Evolutionary conservation across 35 echinoderm and acorn worm species (phyloP), one percentile per base, ranked within the genome.

Genomic region (Ophiothrix spiculata): DNA sequence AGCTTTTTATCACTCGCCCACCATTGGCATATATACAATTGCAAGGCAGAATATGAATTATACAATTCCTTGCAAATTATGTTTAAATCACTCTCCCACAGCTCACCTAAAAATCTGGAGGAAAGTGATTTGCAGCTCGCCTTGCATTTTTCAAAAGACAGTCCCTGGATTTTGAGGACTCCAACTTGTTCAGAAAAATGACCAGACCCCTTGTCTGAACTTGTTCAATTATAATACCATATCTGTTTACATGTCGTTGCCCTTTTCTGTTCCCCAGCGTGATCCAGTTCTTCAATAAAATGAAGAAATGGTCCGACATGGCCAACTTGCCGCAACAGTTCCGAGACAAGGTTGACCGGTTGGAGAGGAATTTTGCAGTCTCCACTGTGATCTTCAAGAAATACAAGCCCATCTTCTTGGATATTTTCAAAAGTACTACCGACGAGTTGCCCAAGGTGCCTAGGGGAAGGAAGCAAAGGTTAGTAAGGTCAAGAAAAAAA

Each of bases 301-400:
- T 99, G 92, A 99, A 99, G 79, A 99, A 99, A 38, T 99, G 96
- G 96, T 84, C 89, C 4, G 96, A 99, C 86, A 99, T 99, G 96
- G 96, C 96, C 76, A 99, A 99, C 60, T 75, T 99, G 19, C 92
- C 96, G 17, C 86, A 93, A 40, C 90, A 99, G 64, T 91, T 99
- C 63, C 89, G 96, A 1, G 96, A 99, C 83, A 94, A 99, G 84
- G 92, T 99, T 4, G 96, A 99, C 45, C 89, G 96, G 4, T 75
- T 99, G 0, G 89, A 99, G 86, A 86, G 96, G 33, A 94, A 99
- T 83, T 99, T 99, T 76, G 86, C 89, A 19, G 96, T 99, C 23
- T 99, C 96, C 0, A 89, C 92, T 0, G 96, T 99, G 1, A 99
- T 99, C 75, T 99, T 99, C 79, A 99, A 92, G 87, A 99, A 99